These are phyloP conservation scores for Merodon equestris DNA, from an alignment of 2,888 invertebrate species.

Conservation along the genomic window DNA sequence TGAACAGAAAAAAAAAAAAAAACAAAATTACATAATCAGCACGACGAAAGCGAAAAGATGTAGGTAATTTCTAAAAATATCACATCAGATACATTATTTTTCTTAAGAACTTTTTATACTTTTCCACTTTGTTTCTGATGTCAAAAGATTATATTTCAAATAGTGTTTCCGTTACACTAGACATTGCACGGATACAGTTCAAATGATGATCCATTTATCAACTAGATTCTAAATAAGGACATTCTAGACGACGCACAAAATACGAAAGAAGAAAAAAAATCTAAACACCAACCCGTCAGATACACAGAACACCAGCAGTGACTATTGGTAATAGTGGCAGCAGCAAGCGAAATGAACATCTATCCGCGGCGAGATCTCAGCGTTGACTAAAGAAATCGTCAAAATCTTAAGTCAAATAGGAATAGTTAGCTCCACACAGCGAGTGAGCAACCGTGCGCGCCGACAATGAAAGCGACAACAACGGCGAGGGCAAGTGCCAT, in stretches of 20 bases:
- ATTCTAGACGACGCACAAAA: not conserved
- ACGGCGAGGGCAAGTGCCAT: conserved; percentile 47
- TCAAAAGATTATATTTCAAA: not conserved
- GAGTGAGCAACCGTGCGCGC: conserved; percentile 51
- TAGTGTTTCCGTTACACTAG: too few relatives aligned
- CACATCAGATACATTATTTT: conserved; percentile 44
- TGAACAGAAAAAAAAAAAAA: conserved; percentile 34
- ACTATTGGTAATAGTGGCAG: too few relatives aligned
- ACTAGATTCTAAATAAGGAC: too few relatives aligned
- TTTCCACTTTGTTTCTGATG: not conserved
- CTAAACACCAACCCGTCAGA: conserved; percentile 57
- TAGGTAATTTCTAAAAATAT: conserved; percentile 67
- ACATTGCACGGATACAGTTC: too few relatives aligned
- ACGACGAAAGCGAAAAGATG: conserved; percentile 37
- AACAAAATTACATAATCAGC: conserved; percentile 58
- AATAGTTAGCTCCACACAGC: conserved; percentile 10
- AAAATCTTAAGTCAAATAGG: conserved; percentile 43
- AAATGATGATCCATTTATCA: too few relatives aligned
- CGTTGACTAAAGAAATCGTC: conserved; percentile 71
- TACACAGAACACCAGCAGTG: conserved; percentile 40
- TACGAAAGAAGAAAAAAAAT: too few relatives aligned
- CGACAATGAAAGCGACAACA: conserved; percentile 8
- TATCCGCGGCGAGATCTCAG: conserved; percentile 72
- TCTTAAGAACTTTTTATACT: conserved; percentile 7
- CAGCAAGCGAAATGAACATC: conserved; percentile 39